phyloP scores from a whole-genome alignment of 2,797 vertebrate species.

The Ceyx erithaca region DNA sequence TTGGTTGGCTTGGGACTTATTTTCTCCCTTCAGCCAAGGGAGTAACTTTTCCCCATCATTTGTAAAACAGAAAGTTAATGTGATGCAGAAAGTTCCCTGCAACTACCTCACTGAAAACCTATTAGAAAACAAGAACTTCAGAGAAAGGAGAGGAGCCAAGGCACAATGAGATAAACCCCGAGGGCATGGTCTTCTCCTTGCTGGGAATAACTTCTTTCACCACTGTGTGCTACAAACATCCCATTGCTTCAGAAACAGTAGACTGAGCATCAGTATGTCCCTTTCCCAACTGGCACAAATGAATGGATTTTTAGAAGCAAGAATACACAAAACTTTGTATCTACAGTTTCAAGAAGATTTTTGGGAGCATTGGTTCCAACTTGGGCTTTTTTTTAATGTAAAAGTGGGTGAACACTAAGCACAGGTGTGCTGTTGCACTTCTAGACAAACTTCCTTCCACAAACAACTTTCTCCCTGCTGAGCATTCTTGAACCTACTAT shows the following conservation, averaged over 20 bases:
- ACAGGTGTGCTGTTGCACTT: neutral
- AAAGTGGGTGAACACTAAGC: neutral
- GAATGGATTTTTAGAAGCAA: neutral
- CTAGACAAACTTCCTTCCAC: neutral
- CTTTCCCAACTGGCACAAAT: neutral
- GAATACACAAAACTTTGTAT: neutral
- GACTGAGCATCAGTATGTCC: neutral
- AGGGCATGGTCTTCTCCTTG: neutral
- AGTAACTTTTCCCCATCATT: neutral
- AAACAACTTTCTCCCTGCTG: neutral
- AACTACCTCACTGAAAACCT: neutral
- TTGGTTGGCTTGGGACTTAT: neutral
- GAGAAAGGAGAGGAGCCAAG: neutral
- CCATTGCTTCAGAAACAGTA: neutral
- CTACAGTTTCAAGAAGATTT: neutral
- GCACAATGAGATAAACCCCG: neutral
- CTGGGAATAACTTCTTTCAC: neutral
- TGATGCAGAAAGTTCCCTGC: neutral
- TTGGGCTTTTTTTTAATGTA: neutral
- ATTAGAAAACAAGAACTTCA: neutral
- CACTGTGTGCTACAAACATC: no score
- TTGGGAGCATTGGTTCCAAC: neutral
- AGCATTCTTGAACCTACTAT: neutral
- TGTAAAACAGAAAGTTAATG: neutral
- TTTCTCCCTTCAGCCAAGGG: neutral